Base-by-base conservation (phyloP, 2,888 invertebrate genomes). In the Nephrotoma appendiculata region DNA sequence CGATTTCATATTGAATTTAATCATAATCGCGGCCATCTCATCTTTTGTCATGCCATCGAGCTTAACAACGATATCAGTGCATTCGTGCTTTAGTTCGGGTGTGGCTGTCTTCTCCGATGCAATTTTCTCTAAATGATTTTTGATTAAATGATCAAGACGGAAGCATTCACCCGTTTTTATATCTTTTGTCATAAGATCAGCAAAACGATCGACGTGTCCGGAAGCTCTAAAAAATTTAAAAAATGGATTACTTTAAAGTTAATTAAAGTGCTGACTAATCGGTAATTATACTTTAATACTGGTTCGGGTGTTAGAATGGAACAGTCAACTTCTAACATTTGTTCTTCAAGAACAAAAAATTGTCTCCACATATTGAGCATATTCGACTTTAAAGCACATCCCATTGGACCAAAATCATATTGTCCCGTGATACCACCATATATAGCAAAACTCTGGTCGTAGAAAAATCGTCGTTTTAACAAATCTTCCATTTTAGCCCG, bases 361-460 rank as follows among this genome's bases (percentile, higher is more conserved):
- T 96, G 97, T 88, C 99, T 94, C 99, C 99, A 99, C 6, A 95
- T 93, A 89, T 96, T 95, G 45, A 99, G 93, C 90, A 99, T 95
- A 91, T 99, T 99, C 31, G 97, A 95, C 92, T 99, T 99, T 87
- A 99, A 94, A 0, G 99, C 98, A 92, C 99, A 99, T 2, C 99
- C 99, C 98, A 99, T 99, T 0, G 99, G 99, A 0, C 99, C 99
- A 91, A 98, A 99, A 92, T 99, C 99, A 92, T 97, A 99, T 90
- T 99, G 97, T 0, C 99, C 96, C 44, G 96, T 95, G 45, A 96
- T 95, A 52, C 99, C 99, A 89, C 99, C 99, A 92, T 99, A 99
- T 89, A 99, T 99, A 0, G 99, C 98, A 93, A 99, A 99, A 0
- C 99, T 98, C 91, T 99, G 99, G 91, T 99, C 99, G 92, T 96